These are phyloP conservation scores for Etheostoma perlongum DNA, from an alignment of 2,797 vertebrate species.

Conservation along the genomic window DNA sequence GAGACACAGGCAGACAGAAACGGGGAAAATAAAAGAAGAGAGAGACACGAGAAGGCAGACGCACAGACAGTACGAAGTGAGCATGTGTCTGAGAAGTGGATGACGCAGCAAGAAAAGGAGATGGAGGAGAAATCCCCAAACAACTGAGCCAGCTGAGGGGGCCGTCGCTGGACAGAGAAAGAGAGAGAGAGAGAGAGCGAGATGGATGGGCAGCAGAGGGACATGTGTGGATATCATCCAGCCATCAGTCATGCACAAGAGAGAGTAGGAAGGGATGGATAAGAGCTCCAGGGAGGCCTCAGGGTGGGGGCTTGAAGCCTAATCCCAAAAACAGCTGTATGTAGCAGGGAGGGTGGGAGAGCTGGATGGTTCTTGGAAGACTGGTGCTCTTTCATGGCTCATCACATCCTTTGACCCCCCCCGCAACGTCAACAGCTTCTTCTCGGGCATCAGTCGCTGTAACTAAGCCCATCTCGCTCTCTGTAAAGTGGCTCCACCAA, in stretches of 20 bases:
- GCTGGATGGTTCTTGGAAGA: slow-evolving; percentile 61
- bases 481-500: slow-evolving; percentile 14
- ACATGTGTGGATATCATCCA: slow-evolving; percentile 85
- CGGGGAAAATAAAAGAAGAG: slow-evolving; percentile 21
- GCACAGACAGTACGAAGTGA: slow-evolving; percentile 35
- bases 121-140: slow-evolving; percentile 65
- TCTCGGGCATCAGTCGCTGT: slow-evolving; percentile 44
- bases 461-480: neutral
- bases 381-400: slow-evolving; percentile 72
- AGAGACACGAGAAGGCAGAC: slow-evolving; percentile 33
- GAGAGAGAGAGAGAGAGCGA: neutral
- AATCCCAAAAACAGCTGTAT: slow-evolving; percentile 87
- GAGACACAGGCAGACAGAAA: slow-evolving; percentile 25
- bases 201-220: slow-evolving; percentile 67
- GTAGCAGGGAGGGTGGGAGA: slow-evolving; percentile 40
- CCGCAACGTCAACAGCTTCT: slow-evolving; percentile 67
- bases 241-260: slow-evolving; percentile 77
- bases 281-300: slow-evolving; percentile 61
- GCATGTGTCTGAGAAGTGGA: slow-evolving; percentile 52
- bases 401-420: slow-evolving; percentile 74
- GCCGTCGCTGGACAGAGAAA: slow-evolving; percentile 54
- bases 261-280: slow-evolving; percentile 20
- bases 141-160: slow-evolving; percentile 65
- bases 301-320: slow-evolving; percentile 67
- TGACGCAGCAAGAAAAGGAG: slow-evolving; percentile 69